Evolutionary conservation across 2,888 invertebrate species (phyloP), one percentile per base, ranked within the genome.

Genomic region (Junonia oenone): DNA sequence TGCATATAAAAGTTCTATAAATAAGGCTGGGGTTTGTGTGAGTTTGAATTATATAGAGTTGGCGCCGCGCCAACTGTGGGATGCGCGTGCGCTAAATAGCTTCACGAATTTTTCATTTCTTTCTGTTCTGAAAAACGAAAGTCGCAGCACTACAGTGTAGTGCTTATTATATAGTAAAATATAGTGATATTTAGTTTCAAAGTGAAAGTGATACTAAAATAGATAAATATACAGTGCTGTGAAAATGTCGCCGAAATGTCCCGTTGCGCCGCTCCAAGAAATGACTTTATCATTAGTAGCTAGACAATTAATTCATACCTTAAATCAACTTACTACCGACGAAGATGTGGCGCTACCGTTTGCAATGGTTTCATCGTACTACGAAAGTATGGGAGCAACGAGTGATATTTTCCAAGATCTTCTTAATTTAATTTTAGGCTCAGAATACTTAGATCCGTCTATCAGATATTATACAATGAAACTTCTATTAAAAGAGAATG

Each of bases 391-490:
- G 72, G 93, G 93, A 9, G 93, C 93, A 2, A 94, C 94, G 5
- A 92, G 91, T 63, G 93, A 93, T 72, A 93, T 94, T 63, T 92
- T 94, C 64, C 93, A 94, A 80, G 94, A 94, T 77, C 84, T 94
- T 64, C 72, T 94, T 61, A 91, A 92, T 61, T 84, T 93, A 62
- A 93, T 94, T 64, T 84, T 94, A 47, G 91, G 86, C 68, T 92
- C 93, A 5, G 93, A 93, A 66, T 93, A 93, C 72, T 77, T 94
- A 59, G 94, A 94, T 61, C 94, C 94, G 1, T 91, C 92, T 0
- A 91, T 93, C 66, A 87, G 94, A 69, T 94, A 92, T 73, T 93
- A 90, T 63, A 93, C 94, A 55, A 87, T 94, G 75, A 90, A 92
- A 67, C 83, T 94, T 68, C 75, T 94, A 57, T 88, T 94, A 53